Conservation (phyloP, 1,140 invertebrate species). For the Cyclina sinensis region DNA sequence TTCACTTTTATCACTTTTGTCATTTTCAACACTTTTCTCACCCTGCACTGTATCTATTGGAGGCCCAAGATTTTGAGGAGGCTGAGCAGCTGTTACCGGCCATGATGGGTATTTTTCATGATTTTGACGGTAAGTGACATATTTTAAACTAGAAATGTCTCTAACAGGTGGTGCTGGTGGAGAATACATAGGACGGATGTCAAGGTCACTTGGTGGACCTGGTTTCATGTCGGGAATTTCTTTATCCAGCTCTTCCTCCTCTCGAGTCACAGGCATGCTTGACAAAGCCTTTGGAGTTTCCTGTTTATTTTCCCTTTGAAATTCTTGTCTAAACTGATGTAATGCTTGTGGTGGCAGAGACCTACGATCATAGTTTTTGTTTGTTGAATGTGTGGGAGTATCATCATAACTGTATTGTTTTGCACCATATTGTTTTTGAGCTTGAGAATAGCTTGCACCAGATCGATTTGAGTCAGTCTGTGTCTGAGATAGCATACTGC, state of each 20-base stretch:
- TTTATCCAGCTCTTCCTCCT: slow-evolving; percentile 63
- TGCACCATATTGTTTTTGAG: slow-evolving; percentile 62
- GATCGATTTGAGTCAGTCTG: background rate
- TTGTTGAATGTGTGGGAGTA: slow-evolving; percentile 60
- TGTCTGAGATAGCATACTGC: slow-evolving; percentile 10
- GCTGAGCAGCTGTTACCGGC: slow-evolving; percentile 87
- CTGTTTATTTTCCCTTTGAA: slow-evolving; percentile 68
- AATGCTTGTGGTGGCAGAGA: slow-evolving; percentile 73
- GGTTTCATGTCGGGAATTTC: slow-evolving; percentile 49
- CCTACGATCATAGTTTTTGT: slow-evolving; percentile 62
- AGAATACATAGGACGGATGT: slow-evolving; percentile 70
- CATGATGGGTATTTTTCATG: slow-evolving; percentile 94
- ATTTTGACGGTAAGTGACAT: slow-evolving; percentile 89
- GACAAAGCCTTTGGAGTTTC: slow-evolving; percentile 61
- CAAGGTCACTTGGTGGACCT: slow-evolving; percentile 49
- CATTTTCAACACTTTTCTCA: slow-evolving; percentile 53
- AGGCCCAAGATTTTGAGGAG: slow-evolving; percentile 71
- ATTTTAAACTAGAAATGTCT: slow-evolving; percentile 91
- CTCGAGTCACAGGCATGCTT: slow-evolving; percentile 64
- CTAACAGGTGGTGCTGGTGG: slow-evolving; percentile 88
- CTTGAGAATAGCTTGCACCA: slow-evolving; percentile 33
- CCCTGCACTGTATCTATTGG: slow-evolving; percentile 66
- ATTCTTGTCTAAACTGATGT: slow-evolving; percentile 72
- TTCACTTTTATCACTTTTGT: slow-evolving; percentile 48
- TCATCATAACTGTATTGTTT: slow-evolving; percentile 71